Evolutionary conservation across 1,140 invertebrate genomes (phyloP), one percentile per base, ranked within the genome.

Genomic region (Drosophila jambulina): DNA sequence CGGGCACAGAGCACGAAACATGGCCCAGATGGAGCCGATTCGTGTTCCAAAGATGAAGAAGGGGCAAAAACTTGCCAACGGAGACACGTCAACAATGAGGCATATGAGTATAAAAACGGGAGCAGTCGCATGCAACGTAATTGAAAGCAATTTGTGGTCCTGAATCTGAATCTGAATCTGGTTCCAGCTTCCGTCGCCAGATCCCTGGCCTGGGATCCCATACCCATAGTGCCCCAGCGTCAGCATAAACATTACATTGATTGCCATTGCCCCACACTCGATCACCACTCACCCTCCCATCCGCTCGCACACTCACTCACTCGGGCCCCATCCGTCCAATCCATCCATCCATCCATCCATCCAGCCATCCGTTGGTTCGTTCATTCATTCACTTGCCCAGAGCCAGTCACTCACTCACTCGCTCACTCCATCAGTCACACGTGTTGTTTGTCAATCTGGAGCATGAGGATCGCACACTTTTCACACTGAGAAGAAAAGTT

Each of bases 81-180:
- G 74, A 84, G 85, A 84, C 77, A 88, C 84, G 84, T 87, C 85
- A 90, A 76, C 84, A 74, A 81, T 76, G 74, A 77, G 85, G 72
- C 77, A 23, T 36, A 38, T 56, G 32, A 32, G 49, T 51, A 81
- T 84, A 84, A 88, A 88, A 88, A 88, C 85, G 85, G 85, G 85
- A 88, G 85, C 85, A 88, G 71, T 45, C 70, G 54, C 81, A 78
- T 90, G 85, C 85, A 88, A 85, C 85, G 81, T 88, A 90, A 88
- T 88, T 88, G 85, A 88, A 88, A 88, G 85, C 85, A 88, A 88
- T 88, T 88, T 88, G 85, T 83, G 85, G 85, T 70, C 67, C 85
- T 80, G 83, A 77, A 49, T 59, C 63, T 43, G 58, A n/a, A 49
- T 59, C 75, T 64, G 60, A 21, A 53, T 57, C 81, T 68, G 65